Conservation (phyloP, 2,797 vertebrate species). For the Falco naumanni region DNA sequence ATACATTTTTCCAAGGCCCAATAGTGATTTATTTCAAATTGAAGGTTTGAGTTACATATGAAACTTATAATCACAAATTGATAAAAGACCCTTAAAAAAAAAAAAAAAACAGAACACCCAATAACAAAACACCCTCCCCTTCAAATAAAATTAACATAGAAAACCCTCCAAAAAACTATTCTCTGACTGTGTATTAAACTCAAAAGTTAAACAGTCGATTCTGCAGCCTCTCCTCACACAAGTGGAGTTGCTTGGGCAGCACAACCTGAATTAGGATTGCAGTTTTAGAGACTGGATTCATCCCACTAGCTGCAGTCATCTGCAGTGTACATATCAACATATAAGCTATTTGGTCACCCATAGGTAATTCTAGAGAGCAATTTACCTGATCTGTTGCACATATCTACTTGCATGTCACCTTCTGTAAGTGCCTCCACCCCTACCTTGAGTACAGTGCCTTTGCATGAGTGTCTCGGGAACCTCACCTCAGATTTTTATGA, state of each 20-base stretch:
- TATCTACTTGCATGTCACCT: not conserved
- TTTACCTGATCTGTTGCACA: not conserved
- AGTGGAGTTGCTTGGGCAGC: not conserved
- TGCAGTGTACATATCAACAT: not conserved
- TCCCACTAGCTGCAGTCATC: not conserved
- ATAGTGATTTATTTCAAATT: not conserved
- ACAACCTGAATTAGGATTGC: not conserved
- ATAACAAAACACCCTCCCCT: not conserved
- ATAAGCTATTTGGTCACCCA: not conserved
- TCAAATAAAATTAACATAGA: not conserved
- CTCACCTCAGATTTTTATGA: not conserved
- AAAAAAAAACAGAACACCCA: not conserved
- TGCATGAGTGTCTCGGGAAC: not conserved
- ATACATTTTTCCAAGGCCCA: fast-evolving
- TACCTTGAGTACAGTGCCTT: not conserved
- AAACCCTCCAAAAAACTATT: not conserved
- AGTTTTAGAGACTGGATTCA: not conserved
- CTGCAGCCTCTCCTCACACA: not conserved
- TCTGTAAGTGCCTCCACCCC: not conserved
- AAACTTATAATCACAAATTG: not conserved
- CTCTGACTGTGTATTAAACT: not conserved
- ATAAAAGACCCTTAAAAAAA: not conserved
- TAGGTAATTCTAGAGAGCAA: not conserved
- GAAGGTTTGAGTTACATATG: not conserved
- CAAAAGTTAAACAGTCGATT: not conserved